Conservation (phyloP, 2,113 vertebrate genomes). For the Ursus arctos region DNA sequence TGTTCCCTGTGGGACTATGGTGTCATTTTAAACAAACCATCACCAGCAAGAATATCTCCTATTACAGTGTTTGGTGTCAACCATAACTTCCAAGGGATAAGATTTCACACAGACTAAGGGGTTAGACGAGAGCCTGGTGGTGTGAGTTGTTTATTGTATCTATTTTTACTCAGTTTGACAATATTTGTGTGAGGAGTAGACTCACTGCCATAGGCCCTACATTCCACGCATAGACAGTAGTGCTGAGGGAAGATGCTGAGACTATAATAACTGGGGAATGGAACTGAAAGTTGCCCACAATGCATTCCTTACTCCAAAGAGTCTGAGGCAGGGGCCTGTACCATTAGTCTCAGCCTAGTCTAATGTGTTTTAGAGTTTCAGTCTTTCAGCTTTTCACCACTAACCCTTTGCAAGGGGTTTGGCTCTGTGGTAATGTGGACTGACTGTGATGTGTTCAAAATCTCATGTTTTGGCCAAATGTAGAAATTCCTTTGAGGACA, state of each 20-base stretch:
- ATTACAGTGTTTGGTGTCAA: constrained; percentile 38
- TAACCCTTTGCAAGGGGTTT: constrained; percentile 29
- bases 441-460: constrained; percentile 59
- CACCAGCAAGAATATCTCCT: constrained; percentile 7
- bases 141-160: constrained; percentile 38
- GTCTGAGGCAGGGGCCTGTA: constrained; percentile 54
- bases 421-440: constrained; percentile 40
- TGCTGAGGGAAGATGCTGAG: background rate
- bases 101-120: constrained; percentile 39
- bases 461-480: constrained; percentile 73
- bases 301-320: constrained; percentile 67
- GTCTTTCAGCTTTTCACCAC: constrained; percentile 66
- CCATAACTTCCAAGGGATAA: constrained; percentile 14
- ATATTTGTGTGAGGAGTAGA: constrained; percentile 49
- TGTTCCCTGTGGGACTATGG: background rate
- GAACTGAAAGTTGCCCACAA: background rate
- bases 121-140: constrained; percentile 30
- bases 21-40: constrained; percentile 58
- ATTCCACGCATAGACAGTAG: background rate
- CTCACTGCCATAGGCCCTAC: background rate
- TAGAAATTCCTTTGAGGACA: constrained; percentile 61
- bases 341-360: background rate
- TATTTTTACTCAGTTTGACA: constrained; percentile 64
- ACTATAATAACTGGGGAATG: constrained; percentile 56
- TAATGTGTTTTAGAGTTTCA: constrained; percentile 59